A percentile compares a stretch with the other conserved stretches of the same genome.
phyloP scores from a whole-genome alignment of 2,113 vertebrate species.

The Myotis yumanensis region DNA sequence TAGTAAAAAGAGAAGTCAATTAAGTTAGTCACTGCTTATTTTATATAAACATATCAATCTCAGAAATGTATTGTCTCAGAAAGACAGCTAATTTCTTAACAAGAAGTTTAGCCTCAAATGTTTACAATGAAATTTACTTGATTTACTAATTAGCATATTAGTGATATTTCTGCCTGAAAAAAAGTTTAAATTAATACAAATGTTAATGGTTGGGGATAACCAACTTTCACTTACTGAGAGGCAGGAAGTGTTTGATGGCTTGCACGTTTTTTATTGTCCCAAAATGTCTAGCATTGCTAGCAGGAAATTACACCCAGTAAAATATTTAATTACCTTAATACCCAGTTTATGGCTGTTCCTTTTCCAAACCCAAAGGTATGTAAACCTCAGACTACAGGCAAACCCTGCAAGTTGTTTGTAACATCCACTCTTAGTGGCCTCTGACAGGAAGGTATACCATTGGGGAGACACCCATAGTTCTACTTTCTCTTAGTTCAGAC shows the following conservation, averaged over 20 bases:
- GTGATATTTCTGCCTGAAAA: background rate
- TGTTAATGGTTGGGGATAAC: background rate
- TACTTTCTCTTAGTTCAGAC: background rate
- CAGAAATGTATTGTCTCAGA: background rate
- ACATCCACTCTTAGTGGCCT: background rate
- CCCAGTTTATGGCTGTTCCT: background rate
- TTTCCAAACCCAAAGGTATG: slow-evolving; percentile 10
- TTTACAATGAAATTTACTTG: slow-evolving; percentile 9
- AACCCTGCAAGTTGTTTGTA: background rate
- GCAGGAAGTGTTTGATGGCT: background rate
- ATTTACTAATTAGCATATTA: slow-evolving; percentile 22
- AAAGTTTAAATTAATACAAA: slow-evolving; percentile 31
- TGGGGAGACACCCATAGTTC: background rate
- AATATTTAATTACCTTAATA: slow-evolving; percentile 46
- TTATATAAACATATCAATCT: slow-evolving; percentile 16
- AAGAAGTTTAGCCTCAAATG: slow-evolving; percentile 10
- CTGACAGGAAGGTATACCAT: background rate
- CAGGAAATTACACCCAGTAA: slow-evolving; percentile 25
- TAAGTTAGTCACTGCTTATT: background rate
- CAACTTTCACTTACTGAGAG: background rate
- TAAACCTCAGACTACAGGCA: background rate
- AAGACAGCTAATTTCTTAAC: slow-evolving; percentile 7
- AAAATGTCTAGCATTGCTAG: background rate
- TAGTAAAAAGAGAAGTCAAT: background rate
- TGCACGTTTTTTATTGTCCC: background rate